A percentile compares a stretch with the other conserved stretches of the same genome.
Evolutionary conservation across 2,888 invertebrate genomes (phyloP).

Genomic region (Lepetodrilus schrolli): DNA sequence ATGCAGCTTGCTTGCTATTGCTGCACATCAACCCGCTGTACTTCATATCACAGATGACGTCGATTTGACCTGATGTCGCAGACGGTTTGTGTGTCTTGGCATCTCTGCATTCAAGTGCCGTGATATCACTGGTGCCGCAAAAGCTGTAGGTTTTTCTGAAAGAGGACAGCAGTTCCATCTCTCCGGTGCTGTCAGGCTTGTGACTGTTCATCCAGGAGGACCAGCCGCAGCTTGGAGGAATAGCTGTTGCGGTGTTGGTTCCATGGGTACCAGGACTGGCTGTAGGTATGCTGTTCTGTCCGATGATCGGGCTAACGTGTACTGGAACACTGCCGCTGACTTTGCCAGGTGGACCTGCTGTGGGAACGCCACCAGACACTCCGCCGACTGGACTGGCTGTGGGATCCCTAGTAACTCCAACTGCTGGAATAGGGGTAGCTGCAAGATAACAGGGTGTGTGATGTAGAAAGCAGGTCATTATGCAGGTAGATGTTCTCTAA

Average conservation of each 20-base stretch:
- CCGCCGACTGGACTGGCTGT: conserved; percentile 15
- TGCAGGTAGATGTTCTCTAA: no score
- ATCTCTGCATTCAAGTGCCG: conserved; percentile 60
- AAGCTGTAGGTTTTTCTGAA: conserved; percentile 48
- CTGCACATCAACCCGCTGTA: conserved; percentile 43
- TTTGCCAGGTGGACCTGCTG: neutral
- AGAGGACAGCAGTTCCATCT: conserved; percentile 64
- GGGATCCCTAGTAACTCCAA: conserved; percentile 1
- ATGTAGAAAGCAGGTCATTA: no score
- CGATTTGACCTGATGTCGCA: conserved; percentile 23
- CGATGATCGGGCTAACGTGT: neutral
- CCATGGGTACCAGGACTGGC: conserved; percentile 31
- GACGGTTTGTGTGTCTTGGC: conserved; percentile 39
- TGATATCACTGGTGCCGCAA: conserved; percentile 61
- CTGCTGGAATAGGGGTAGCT: neutral
- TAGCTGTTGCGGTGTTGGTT: conserved; percentile 35
- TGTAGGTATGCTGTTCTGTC: conserved; percentile 37
- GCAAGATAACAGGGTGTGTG: no score
- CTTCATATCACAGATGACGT: conserved; percentile 39
- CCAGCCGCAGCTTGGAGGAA: conserved; percentile 81
- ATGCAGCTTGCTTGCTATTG: conserved; percentile 30
- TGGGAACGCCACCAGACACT: neutral
- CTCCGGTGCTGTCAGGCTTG: conserved; percentile 61
- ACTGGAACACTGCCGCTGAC: conserved; percentile 24
- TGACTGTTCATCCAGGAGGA: conserved; percentile 84